Percentiles rank a stretch among this genome's conserved stretches.
phyloP scores from a whole-genome alignment of 2,888 invertebrate species.

The Gnatocerus cornutus region DNA sequence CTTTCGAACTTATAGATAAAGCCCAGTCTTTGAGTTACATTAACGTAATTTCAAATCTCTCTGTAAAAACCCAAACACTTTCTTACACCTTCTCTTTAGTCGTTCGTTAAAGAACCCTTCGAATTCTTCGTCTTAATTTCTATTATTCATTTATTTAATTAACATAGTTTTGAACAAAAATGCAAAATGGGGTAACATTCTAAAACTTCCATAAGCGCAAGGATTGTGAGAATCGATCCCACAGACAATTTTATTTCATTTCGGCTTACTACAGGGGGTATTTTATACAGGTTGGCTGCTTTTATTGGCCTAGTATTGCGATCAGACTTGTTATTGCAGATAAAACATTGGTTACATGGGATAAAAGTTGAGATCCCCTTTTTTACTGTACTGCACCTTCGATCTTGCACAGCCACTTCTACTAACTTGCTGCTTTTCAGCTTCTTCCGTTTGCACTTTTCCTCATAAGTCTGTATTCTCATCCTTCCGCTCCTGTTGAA shows the following conservation, averaged over 20 bases:
- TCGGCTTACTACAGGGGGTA: constrained; percentile 29
- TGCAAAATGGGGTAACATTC: constrained; percentile 7
- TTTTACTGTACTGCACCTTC: constrained; percentile 10
- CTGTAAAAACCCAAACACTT: constrained; percentile 19
- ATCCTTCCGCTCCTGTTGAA: constrained; percentile 7
- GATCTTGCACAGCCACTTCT: constrained; percentile 10
- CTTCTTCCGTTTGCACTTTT: constrained; percentile 21
- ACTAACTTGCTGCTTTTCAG: constrained; percentile 17
- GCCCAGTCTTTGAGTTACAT: constrained; percentile 28
- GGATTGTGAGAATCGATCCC: constrained; percentile 30
- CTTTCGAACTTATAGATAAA: constrained; percentile 32
- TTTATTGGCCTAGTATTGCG: constrained; percentile 25
- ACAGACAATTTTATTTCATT: constrained; percentile 33
- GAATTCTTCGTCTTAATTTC: neutral
- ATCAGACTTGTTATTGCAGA: constrained; percentile 28
- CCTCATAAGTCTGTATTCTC: constrained; percentile 16
- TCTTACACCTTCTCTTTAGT: neutral
- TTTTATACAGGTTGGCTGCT: constrained; percentile 38
- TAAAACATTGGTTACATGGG: constrained; percentile 29
- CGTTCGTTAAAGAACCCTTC: neutral
- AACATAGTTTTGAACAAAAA: constrained; percentile 3
- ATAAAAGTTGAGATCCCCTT: constrained; percentile 16
- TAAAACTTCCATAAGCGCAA: constrained; percentile 15
- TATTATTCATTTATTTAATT: constrained; percentile 19
- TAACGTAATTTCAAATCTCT: constrained; percentile 17